Conservation (phyloP, 2,113 vertebrate genomes). For the Sisor rabdophorus region DNA sequence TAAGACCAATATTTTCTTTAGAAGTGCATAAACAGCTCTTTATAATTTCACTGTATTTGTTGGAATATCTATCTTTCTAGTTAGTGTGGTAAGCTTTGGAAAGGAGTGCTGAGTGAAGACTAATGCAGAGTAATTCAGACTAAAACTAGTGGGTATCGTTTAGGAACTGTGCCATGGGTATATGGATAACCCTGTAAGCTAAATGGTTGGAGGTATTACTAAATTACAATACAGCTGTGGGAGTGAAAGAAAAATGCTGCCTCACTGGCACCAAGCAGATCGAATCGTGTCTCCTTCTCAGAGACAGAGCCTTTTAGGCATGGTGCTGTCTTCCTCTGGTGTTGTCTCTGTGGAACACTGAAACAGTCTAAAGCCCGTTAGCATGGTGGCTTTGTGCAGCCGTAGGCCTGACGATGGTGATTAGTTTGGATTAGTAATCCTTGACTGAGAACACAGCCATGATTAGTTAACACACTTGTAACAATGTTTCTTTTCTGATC, state of each 20-base stretch:
- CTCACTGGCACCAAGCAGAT: constrained; percentile 37
- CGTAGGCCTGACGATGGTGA: constrained; percentile 43
- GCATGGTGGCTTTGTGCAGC: constrained; percentile 49
- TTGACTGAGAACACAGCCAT: constrained; percentile 44
- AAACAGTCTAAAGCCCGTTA: constrained; percentile 48
- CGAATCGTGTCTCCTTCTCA: constrained; percentile 36
- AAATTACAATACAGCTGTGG: constrained; percentile 7
- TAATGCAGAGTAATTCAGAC: not conserved
- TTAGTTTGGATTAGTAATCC: constrained; percentile 50
- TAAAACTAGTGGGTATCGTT: not conserved
- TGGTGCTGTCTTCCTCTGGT: constrained; percentile 44
- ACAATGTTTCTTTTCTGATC: constrained; percentile 52
- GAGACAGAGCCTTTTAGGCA: constrained; percentile 50
- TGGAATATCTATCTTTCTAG: not conserved
- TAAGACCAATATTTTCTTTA: not conserved
- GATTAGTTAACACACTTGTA: constrained; percentile 49
- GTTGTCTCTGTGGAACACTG: constrained; percentile 38
- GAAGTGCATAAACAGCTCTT: not conserved
- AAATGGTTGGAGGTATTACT: not conserved
- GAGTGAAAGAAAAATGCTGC: not conserved
- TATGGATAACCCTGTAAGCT: not conserved
- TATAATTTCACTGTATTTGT: not conserved
- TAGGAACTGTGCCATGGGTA: not conserved
- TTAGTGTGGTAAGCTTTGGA: not conserved
- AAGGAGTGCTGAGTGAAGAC: not conserved